Evolutionary conservation across 2,797 vertebrate species (phyloP), one percentile per base, ranked within the genome.

Genomic region (Spinibarbus caldwelli): DNA sequence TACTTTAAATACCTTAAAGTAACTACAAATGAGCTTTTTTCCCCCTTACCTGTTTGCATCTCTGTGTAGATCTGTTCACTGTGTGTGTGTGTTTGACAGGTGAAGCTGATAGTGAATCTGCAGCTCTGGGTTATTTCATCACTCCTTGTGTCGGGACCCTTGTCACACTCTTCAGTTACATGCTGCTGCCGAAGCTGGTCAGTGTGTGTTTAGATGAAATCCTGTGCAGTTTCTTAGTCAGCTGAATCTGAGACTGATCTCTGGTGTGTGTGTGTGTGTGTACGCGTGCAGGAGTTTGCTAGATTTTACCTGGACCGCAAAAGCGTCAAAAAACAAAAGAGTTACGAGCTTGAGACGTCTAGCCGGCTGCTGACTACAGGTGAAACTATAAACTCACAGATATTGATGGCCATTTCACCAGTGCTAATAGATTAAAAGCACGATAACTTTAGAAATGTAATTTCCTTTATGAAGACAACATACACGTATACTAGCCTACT

Each of bases 121-220:
- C 96, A 0, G 97, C 97, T 11, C 77, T 98, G 88, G 95, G 96
- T 0, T 98, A 98, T 91, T 98, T 98, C 89, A 80, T 97, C 93
- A 97, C 97, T 0, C 97, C 97, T 0, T 98, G 97, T 2, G 88
- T 96, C 8, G 97, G 97, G 31, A 97, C 95, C 2, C 86, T 97
- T 52, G 0, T 96, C 73, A 96, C 97, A 0, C 95, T 97, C 15
- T 6, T 93, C 78, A 95, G 96, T 84, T 98, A 97, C 92, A 73
- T 97, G 90, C 78, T 96, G 68, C 94, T 98, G 79, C 90, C 93
- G 9, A 93, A 92, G 34, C 92, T 97, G 95, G 97, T 97, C 85
- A 93, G 95, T 93, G 5, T 11, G 6, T 3, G 5, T 41, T 71
- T 15, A 29, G 41, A 21, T 19, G 15, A 4, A 11, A 23, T 68